phyloP scores from a whole-genome alignment of 1,140 invertebrate genomes.

The Vanessa tameamea region DNA sequence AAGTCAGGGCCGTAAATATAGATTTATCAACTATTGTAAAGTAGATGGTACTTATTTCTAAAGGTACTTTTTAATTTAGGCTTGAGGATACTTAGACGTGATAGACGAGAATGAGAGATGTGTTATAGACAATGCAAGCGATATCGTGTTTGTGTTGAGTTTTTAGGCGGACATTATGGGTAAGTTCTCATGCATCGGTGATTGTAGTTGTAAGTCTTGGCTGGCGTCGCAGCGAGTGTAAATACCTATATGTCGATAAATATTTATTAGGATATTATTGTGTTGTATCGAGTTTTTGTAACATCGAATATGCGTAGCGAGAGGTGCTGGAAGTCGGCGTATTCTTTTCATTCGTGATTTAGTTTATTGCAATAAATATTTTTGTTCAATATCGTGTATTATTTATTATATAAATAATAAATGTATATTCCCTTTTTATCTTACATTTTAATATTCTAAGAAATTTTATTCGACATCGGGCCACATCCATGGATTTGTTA shows the following conservation, averaged over 20 bases:
- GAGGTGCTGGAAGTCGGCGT: constrained; percentile 57
- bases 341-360: constrained; percentile 69
- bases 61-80: constrained; percentile 30
- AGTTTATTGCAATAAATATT: constrained; percentile 72
- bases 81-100: constrained; percentile 21
- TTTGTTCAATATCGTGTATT: constrained; percentile 53
- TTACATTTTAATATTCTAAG: background rate
- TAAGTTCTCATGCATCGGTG: constrained; percentile 30
- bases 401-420: constrained; percentile 32
- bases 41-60: constrained; percentile 40
- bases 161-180: constrained; percentile 25
- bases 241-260: constrained; percentile 60
- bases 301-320: constrained; percentile 61
- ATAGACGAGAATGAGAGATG: background rate
- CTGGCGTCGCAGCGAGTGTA: constrained; percentile 64
- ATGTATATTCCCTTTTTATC: background rate
- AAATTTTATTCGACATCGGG: background rate
- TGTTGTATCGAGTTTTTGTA: constrained; percentile 60
- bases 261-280: constrained; percentile 55
- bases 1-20: constrained; percentile 40
- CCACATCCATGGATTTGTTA: background rate
- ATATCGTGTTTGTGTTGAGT: constrained; percentile 20
- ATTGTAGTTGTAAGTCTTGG: constrained; percentile 57
- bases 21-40: constrained; percentile 29
- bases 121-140: background rate